A percentile compares a stretch with the other conserved stretches of the same genome.
phyloP scores from a whole-genome alignment of 2,797 vertebrate species.

The Gymnothorax reevesii region DNA sequence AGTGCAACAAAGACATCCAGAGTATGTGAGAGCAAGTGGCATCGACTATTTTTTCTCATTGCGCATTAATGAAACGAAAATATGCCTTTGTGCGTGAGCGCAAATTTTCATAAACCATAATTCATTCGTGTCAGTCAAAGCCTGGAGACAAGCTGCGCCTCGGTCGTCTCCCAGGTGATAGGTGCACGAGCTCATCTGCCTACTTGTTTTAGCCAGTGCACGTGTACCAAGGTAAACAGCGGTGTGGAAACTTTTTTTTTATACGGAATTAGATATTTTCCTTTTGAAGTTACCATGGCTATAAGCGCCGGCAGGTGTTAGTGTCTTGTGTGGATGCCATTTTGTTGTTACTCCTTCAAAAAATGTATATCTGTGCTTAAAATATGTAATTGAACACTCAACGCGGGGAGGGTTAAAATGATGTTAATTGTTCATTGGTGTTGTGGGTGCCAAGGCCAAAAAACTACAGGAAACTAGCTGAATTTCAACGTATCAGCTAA shows the following conservation, averaged over 20 bases:
- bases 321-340: not conserved
- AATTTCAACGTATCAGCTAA: not conserved
- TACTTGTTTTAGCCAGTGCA: not conserved
- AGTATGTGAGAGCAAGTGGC: not conserved
- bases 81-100: not conserved
- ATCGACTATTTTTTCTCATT: not conserved
- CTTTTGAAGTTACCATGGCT: not conserved
- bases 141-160: not conserved
- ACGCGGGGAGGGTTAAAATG: not conserved
- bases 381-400: not conserved
- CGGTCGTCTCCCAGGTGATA: not conserved
- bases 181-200: not conserved
- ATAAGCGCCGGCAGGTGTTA: not conserved
- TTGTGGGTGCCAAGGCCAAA: not conserved
- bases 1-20: not conserved
- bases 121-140: not conserved
- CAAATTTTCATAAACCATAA: not conserved
- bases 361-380: not conserved
- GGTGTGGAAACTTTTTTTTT: not conserved
- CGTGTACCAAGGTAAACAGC: not conserved
- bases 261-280: not conserved
- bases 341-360: not conserved
- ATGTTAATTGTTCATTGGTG: not conserved
- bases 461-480: not conserved
- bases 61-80: not conserved